Percentiles rank a stretch among this genome's conserved stretches.
Evolutionary conservation across 2,797 vertebrate genomes (phyloP).

Genomic region (Coregonus ussuriensis): DNA sequence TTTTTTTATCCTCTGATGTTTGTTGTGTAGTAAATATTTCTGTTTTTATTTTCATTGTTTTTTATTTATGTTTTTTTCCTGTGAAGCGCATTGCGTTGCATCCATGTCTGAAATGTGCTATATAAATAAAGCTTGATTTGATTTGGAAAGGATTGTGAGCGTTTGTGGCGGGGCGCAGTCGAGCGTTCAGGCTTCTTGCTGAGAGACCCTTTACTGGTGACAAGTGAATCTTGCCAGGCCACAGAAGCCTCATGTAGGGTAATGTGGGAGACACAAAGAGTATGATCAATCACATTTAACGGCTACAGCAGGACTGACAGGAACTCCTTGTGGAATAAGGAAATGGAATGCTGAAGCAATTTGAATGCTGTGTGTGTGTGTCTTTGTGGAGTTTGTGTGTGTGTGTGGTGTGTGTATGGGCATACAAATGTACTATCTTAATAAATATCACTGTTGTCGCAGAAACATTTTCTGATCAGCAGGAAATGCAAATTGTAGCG

Average conservation of each 20-base stretch:
- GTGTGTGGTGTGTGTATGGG: conserved; percentile 4
- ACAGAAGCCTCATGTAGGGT: conserved; percentile 48
- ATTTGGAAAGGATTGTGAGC: conserved; percentile 1
- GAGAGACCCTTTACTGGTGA: conserved; percentile 59
- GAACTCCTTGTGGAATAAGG: conserved; percentile 37
- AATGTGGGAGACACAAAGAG: conserved; percentile 54
- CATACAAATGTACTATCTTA: too few species aligned
- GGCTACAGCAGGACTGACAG: conserved; percentile 49
- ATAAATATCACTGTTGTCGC: too few species aligned
- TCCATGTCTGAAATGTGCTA: too few species aligned
- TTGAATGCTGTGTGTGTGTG: conserved; percentile 34
- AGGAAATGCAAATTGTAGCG: too few species aligned
- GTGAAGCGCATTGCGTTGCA: too few species aligned
- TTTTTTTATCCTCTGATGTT: too few species aligned
- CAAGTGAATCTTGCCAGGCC: conserved; percentile 49
- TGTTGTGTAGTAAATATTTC: too few species aligned
- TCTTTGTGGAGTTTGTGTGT: conserved; percentile 24
- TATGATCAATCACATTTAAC: conserved; percentile 67
- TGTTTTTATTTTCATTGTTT: too few species aligned
- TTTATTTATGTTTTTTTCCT: too few species aligned
- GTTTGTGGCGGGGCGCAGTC: conserved; percentile 45
- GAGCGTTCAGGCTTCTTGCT: conserved; percentile 56
- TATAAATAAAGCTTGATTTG: too few species aligned
- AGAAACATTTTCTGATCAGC: too few species aligned
- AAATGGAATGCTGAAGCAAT: conserved; percentile 46